Evolutionary conservation across 2,888 invertebrate genomes (phyloP), one percentile per base, ranked within the genome.

Genomic region (Lasioglossum lativentre): DNA sequence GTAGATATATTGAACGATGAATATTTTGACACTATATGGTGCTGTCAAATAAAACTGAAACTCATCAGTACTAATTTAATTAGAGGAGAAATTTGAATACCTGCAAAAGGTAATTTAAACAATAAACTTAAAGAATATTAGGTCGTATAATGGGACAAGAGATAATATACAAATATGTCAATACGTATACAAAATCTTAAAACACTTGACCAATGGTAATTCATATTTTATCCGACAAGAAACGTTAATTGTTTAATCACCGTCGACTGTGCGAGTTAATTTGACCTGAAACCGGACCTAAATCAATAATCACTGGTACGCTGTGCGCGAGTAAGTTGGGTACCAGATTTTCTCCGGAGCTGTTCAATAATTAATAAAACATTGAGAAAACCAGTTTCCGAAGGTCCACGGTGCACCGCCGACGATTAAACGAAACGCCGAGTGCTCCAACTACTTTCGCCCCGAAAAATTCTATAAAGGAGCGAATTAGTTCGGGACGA

Each of bases 401-500:
- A 6, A 23, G 38, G 23, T 34, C 1, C 34, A 23, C 8, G 30
- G 30, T 30, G 30, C 52, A 3, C 66, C 23, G 12, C 1, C 14
- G 38, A n/a, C 40, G 40, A 70, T 70, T 12, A 12, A 14, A 45
- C 14, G 8, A 45, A 71, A 42, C 71, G n/a, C 45, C 14, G 42
- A 30, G 23, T 14, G 23, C 30, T 23, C 23, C 23, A 38, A 42
- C 42, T 66, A 6, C 42, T 45, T n/a, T 16, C 14, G 30, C 6
- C 6, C 30, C 66, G 19, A 19, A 68, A 34, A 73, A 59, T 73
- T 45, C 14, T 34, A 68, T 38, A 10, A 23, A 47, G 12, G 38
- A 80, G 66, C 47, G 27, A 40, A 74, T 75, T 75, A 75, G 47
- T 74, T 30, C 38, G 30, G 63, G 79, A 73, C 16, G 42, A 40